These are phyloP conservation scores for Nothocercus nigrocapillus DNA, from an alignment of 2,113 vertebrate genomes.

Conservation along the genomic window DNA sequence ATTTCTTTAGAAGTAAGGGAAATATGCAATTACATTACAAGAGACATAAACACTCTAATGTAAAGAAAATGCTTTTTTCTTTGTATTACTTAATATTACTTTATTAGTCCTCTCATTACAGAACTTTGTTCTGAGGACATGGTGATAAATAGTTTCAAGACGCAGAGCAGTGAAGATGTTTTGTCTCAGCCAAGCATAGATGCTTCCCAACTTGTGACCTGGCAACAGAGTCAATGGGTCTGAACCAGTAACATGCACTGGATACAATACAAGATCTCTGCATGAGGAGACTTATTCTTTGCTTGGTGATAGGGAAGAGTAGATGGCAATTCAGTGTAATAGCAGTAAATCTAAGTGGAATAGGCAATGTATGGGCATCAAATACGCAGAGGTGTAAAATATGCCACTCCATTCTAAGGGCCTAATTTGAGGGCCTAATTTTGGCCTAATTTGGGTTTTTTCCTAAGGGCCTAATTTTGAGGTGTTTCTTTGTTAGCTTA, in stretches of 20 bases:
- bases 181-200: not conserved
- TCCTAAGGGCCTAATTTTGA: not conserved
- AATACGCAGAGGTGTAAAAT: not conserved
- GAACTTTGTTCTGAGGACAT: not conserved
- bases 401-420: not conserved
- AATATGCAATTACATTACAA: not conserved
- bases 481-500: not conserved
- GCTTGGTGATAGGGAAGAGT: not conserved
- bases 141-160: not conserved
- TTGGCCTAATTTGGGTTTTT: no score
- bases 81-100: no score
- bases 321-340: not conserved
- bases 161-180: not conserved
- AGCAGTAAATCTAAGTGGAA: not conserved
- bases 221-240: not conserved
- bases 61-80: not conserved
- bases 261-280: accelerated
- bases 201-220: not conserved
- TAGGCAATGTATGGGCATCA: not conserved
- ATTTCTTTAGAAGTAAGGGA: not conserved
- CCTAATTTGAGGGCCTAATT: not conserved
- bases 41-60: not conserved
- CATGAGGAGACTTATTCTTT: not conserved
- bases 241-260: not conserved
- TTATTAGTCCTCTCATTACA: not conserved